Evolutionary conservation across 2,797 vertebrate genomes (phyloP).

Genomic region (Fringilla coelebs): DNA sequence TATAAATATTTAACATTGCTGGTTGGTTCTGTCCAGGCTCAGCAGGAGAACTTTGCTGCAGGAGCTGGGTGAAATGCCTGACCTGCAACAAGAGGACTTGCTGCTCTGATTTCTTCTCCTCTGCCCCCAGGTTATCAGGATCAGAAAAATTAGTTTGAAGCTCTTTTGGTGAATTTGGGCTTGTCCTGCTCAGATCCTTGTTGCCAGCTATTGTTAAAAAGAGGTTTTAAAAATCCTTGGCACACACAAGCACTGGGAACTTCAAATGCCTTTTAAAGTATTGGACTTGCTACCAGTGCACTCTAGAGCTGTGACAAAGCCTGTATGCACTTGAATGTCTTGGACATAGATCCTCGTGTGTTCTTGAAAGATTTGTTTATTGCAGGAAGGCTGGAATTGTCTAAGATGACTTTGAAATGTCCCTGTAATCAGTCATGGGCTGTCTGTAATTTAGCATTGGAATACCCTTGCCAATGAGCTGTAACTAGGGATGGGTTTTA

Average conservation of each 20-base stretch:
- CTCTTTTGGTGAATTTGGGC: background rate
- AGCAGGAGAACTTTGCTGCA: background rate
- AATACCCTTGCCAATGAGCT: background rate
- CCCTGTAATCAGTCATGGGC: background rate
- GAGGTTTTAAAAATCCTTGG: background rate
- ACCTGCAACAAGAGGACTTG: background rate
- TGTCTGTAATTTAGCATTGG: background rate
- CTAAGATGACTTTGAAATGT: background rate
- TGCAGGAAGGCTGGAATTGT: background rate
- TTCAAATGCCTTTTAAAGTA: background rate
- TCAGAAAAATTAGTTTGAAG: background rate
- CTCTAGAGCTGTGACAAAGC: background rate
- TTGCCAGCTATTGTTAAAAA: background rate
- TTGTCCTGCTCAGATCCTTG: background rate
- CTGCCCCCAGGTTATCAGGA: background rate
- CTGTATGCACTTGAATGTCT: background rate
- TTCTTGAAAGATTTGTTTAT: background rate
- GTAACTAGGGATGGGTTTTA: background rate
- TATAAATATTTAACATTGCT: slow-evolving; percentile 47
- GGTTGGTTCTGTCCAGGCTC: background rate
- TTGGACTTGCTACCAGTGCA: background rate
- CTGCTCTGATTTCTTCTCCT: background rate
- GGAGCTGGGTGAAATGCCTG: background rate
- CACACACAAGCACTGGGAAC: background rate
- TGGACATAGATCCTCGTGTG: background rate